Evolutionary conservation across 2,113 vertebrate genomes (phyloP).

Genomic region (Triplophysa rosa): DNA sequence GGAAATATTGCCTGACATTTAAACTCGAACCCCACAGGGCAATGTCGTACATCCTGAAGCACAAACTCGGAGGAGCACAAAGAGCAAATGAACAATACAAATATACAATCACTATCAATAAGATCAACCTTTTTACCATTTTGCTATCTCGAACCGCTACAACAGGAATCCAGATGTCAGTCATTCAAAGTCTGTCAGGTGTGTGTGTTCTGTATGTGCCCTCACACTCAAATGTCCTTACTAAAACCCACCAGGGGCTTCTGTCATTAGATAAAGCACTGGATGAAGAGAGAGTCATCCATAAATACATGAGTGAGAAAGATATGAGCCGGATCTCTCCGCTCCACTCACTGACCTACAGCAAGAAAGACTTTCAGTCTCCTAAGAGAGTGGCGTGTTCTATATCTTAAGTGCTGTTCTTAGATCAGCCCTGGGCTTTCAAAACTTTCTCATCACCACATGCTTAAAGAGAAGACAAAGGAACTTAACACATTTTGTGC

Average conservation of each 20-base stretch:
- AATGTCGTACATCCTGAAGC: constrained; percentile 57
- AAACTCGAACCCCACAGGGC: constrained; percentile 58
- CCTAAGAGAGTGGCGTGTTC: constrained; percentile 32
- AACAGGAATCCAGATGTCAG: constrained; percentile 18
- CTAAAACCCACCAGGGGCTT: constrained; percentile 12
- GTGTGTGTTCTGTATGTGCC: constrained; percentile 11
- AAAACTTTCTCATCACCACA: constrained; percentile 38
- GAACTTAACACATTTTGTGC: constrained; percentile 11
- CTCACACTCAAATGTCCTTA: neutral
- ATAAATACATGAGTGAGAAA: constrained; percentile 43
- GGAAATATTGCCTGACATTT: constrained; percentile 54
- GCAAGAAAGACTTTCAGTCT: constrained; percentile 30
- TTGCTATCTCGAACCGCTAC: neutral
- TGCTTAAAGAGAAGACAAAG: constrained; percentile 23
- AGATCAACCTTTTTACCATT: constrained; percentile 7
- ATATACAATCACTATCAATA: constrained; percentile 27
- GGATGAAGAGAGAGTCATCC: constrained; percentile 41
- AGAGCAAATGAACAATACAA: constrained; percentile 39
- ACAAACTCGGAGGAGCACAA: constrained; percentile 33
- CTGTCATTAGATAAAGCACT: constrained; percentile 46
- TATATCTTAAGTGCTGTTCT: constrained; percentile 22
- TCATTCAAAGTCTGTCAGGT: constrained; percentile 19
- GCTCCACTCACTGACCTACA: constrained; percentile 33
- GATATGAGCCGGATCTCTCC: constrained; percentile 26
- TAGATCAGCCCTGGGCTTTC: constrained; percentile 30